phyloP scores from a whole-genome alignment of 2,888 invertebrate genomes.

The Periphyllus acericola region DNA sequence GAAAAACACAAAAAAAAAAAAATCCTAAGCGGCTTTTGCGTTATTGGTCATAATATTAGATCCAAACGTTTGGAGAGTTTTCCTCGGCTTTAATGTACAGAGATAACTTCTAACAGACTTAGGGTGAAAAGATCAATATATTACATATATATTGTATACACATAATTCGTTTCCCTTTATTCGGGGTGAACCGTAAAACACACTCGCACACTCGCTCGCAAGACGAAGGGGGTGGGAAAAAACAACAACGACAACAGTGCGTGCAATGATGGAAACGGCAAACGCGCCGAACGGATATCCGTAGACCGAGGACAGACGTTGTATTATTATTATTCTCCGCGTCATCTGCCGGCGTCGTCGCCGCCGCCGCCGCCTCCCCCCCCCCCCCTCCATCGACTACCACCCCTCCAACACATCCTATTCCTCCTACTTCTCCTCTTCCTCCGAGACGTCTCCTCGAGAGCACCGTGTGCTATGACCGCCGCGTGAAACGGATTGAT shows the following conservation, averaged over 20 bases:
- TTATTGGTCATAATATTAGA: background rate
- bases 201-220: background rate
- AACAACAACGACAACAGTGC: slow-evolving; percentile 4
- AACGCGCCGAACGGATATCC: slow-evolving; percentile 45
- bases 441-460: no score
- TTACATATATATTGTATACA: background rate
- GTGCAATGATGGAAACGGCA: slow-evolving; percentile 19
- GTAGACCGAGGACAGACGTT: slow-evolving; percentile 49
- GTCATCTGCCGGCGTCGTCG: background rate
- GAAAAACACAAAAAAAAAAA: no score
- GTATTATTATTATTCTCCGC: background rate
- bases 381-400: no score
- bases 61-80: slow-evolving; percentile 14
- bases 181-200: slow-evolving; percentile 21
- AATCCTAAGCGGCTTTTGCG: background rate
- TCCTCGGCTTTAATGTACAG: background rate
- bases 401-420: no score
- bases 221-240: background rate
- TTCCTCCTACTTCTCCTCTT: no score
- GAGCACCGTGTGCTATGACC: no score
- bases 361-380: background rate
- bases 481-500: no score
- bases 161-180: background rate
- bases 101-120: slow-evolving; percentile 22
- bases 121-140: slow-evolving; percentile 49